phyloP scores from a whole-genome alignment of 2,113 vertebrate species.

The Brachionichthys hirsutus region DNA sequence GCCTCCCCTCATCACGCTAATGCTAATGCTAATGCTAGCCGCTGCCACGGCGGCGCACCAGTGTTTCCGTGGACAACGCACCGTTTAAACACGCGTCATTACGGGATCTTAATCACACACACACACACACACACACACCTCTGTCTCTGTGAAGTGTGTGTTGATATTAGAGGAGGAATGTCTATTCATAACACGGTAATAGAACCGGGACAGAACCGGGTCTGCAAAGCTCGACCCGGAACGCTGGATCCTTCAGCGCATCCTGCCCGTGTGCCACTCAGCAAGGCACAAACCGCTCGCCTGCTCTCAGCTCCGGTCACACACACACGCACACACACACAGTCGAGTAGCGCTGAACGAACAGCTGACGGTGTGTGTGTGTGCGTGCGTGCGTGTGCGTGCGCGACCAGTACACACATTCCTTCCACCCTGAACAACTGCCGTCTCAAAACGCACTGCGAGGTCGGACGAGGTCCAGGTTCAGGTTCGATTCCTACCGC shows the following conservation, averaged over 20 bases:
- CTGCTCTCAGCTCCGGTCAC: neutral
- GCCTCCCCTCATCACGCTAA: too few species aligned
- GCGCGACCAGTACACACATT: constrained; percentile 1
- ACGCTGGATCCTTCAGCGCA: too few species aligned
- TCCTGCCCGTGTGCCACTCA: too few species aligned
- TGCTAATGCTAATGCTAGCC: too few species aligned
- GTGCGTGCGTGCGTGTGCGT: too few species aligned
- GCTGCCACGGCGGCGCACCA: too few species aligned
- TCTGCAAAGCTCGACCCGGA: too few species aligned
- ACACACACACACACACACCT: constrained; percentile 1
- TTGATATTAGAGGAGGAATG: constrained; percentile 34
- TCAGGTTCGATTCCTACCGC: neutral
- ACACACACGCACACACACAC: neutral
- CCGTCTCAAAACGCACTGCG: constrained; percentile 49
- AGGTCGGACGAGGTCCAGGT: constrained; percentile 45
- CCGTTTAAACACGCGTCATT: too few species aligned
- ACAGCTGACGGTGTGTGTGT: constrained; percentile 28
- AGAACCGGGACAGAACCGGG: too few species aligned
- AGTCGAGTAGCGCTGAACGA: neutral
- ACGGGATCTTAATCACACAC: neutral
- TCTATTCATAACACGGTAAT: constrained; percentile 55
- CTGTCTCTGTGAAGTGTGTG: constrained; percentile 9
- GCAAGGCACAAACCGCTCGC: too few species aligned
- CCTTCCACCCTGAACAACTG: constrained; percentile 33
- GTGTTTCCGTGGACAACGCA: too few species aligned